Conservation (phyloP, 2,113 vertebrate species). For the Myrmecophaga tridactyla region DNA sequence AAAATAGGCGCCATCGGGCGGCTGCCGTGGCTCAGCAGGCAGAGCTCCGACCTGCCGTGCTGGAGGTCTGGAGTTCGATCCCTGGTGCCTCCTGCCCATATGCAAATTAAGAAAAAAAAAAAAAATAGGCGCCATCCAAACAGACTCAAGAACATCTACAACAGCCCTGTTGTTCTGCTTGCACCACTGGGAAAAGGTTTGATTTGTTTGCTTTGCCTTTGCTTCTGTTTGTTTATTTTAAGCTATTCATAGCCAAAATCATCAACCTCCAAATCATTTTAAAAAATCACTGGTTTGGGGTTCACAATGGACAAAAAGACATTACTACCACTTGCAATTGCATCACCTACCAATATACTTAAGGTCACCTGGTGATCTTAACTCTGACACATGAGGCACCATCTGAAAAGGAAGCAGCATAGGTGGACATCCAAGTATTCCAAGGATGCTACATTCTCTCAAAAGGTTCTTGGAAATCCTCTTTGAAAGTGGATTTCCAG, state of each 20-base stretch:
- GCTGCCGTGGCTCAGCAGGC: too few relatives aligned
- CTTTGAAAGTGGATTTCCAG: neutral
- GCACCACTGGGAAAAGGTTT: neutral
- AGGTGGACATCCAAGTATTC: neutral
- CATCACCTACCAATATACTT: neutral
- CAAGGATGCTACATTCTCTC: neutral
- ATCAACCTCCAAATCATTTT: neutral
- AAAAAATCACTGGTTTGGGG: neutral
- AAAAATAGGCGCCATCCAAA: neutral
- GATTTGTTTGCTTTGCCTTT: neutral
- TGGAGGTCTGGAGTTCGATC: too few relatives aligned
- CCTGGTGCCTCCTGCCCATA: too few relatives aligned
- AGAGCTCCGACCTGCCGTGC: too few relatives aligned
- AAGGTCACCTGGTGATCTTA: neutral
- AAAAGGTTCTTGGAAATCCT: neutral
- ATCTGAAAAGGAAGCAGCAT: neutral
- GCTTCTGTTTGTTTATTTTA: neutral
- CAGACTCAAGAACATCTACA: neutral
- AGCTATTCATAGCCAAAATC: neutral
- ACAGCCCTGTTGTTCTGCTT: neutral
- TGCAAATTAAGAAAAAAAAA: too few relatives aligned
- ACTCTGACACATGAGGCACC: too few relatives aligned
- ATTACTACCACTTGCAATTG: neutral
- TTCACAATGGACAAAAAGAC: slow-evolving; percentile 52
- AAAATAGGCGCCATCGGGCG: neutral